Conservation (phyloP, 1,140 invertebrate species). For the Ruditapes philippinarum region DNA sequence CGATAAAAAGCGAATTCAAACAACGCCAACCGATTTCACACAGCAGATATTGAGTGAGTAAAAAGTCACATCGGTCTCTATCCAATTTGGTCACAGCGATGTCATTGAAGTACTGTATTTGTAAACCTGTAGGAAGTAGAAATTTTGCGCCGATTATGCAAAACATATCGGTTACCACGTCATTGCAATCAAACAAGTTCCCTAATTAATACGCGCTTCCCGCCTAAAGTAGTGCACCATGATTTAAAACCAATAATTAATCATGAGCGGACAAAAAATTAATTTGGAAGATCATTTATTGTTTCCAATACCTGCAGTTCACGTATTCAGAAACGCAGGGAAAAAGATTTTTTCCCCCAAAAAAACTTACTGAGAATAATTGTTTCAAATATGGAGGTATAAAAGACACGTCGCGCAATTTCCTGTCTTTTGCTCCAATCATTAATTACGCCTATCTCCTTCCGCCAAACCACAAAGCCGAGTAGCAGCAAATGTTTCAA, state of each 20-base stretch:
- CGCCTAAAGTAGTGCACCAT: not conserved
- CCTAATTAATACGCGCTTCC: not conserved
- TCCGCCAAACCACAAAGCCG: not conserved
- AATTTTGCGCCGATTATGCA: not conserved
- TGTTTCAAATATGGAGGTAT: not conserved
- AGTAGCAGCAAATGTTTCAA: not conserved
- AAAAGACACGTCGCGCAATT: not conserved
- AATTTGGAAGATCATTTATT: not conserved
- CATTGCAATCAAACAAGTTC: not conserved
- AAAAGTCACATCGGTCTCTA: no score
- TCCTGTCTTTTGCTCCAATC: not conserved
- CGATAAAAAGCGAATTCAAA: not conserved
- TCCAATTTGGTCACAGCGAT: not conserved
- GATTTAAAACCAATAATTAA: not conserved
- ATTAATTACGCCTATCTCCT: conserved; percentile 19
- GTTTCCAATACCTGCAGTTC: not conserved
- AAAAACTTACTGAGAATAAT: not conserved
- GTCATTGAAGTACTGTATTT: not conserved
- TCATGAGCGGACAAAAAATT: not conserved
- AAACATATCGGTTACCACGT: not conserved
- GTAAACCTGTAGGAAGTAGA: not conserved
- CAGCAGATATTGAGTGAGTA: no score
- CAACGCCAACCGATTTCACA: not conserved
- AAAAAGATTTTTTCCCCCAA: not conserved
- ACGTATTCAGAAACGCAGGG: not conserved